Evolutionary conservation across 2,113 vertebrate species (phyloP).

Genomic region (Glaucidium brasilianum): DNA sequence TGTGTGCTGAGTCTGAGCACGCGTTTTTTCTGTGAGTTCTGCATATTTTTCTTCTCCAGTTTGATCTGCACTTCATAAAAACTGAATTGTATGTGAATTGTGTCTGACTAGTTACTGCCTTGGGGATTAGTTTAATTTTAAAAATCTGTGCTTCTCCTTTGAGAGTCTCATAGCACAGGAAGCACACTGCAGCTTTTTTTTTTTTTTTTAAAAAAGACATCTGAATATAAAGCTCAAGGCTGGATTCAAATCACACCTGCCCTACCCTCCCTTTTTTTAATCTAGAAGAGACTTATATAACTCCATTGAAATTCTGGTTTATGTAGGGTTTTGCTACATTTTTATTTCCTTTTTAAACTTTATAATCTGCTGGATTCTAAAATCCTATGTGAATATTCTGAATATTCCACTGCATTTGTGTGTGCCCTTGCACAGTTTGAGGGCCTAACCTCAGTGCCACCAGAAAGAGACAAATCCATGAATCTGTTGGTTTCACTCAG

Average conservation of each 20-base stretch:
- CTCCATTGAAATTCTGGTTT: neutral
- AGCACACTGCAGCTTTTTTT: neutral
- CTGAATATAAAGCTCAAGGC: neutral
- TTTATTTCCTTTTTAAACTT: neutral
- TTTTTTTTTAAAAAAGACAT: neutral
- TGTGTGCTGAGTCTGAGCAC: neutral
- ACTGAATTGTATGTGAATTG: neutral
- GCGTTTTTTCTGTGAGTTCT: neutral
- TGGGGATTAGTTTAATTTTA: neutral
- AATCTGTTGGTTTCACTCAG: neutral
- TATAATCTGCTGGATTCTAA: neutral
- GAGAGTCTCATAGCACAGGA: neutral
- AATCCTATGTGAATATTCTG: neutral
- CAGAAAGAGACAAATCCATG: neutral
- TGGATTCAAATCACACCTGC: neutral
- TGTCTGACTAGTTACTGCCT: neutral
- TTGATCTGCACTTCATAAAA: neutral
- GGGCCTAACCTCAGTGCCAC: neutral
- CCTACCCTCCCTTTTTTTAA: neutral
- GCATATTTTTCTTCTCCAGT: neutral
- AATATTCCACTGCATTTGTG: neutral
- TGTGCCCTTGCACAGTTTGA: neutral
- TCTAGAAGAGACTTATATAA: neutral
- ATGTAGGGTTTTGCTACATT: neutral
- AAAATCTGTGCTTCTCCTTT: neutral